phyloP scores from a whole-genome alignment of 2,113 vertebrate species.

The Ancistrus triradiatus region DNA sequence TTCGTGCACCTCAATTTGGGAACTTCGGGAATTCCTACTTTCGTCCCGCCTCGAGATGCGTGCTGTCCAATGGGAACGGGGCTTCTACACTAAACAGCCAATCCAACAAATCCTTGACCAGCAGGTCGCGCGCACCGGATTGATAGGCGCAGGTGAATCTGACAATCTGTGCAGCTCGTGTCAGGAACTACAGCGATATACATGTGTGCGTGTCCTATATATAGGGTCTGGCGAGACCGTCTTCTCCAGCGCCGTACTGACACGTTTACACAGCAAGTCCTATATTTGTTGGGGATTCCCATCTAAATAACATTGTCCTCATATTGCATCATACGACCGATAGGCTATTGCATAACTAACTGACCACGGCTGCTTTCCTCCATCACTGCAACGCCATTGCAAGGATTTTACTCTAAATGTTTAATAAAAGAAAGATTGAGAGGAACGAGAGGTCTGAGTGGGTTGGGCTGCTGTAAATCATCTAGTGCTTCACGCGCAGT shows the following conservation, averaged over 20 bases:
- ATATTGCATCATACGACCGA: slow-evolving; percentile 11
- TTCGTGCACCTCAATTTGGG: slow-evolving; percentile 55
- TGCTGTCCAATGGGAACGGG: slow-evolving; percentile 56
- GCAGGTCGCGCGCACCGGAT: slow-evolving; percentile 41
- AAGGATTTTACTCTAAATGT: too few relatives aligned
- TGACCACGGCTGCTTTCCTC: too few relatives aligned
- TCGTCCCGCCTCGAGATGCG: slow-evolving; percentile 53
- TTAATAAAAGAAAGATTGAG: too few relatives aligned
- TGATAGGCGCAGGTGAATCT: slow-evolving; percentile 64
- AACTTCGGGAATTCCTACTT: slow-evolving; percentile 68
- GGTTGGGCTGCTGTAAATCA: too few relatives aligned
- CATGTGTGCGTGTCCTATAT: slow-evolving; percentile 26
- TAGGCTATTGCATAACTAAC: too few relatives aligned
- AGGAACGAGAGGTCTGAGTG: too few relatives aligned
- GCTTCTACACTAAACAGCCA: slow-evolving; percentile 44
- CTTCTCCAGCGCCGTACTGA: slow-evolving; percentile 59
- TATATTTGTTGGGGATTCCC: slow-evolving; percentile 70
- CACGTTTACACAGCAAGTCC: slow-evolving; percentile 59
- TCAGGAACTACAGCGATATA: slow-evolving; percentile 42
- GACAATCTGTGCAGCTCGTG: slow-evolving; percentile 45
- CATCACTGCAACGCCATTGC: too few relatives aligned
- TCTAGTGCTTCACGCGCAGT: too few relatives aligned
- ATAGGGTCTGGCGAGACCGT: slow-evolving; percentile 27
- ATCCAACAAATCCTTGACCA: slow-evolving; percentile 42
- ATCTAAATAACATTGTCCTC: slow-evolving; percentile 17